These are phyloP conservation scores for Andrena trimmerana DNA, from an alignment of 2,888 invertebrate genomes.

Conservation along the genomic window DNA sequence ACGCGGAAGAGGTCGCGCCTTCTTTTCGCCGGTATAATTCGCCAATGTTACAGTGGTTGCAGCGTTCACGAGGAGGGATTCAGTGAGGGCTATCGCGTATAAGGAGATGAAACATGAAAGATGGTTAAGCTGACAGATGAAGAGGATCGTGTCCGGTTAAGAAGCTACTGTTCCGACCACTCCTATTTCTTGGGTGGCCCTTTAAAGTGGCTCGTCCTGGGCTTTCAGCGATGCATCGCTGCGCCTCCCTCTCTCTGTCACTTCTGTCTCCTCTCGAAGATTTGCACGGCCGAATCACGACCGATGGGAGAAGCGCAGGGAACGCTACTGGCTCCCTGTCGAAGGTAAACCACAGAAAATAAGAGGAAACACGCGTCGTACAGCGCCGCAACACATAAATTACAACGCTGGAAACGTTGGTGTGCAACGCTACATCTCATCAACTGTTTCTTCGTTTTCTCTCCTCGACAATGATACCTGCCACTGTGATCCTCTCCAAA, in stretches of 20 bases:
- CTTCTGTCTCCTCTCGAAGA: neutral
- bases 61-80: slow-evolving; percentile 46
- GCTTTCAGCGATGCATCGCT: slow-evolving; percentile 61
- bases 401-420: slow-evolving; percentile 6
- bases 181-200: slow-evolving; percentile 76
- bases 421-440: neutral
- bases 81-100: slow-evolving; percentile 61
- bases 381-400: neutral
- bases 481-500: neutral
- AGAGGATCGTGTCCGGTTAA: slow-evolving; percentile 75
- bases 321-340: neutral
- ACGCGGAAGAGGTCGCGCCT: slow-evolving; percentile 47
- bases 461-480: neutral
- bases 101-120: slow-evolving; percentile 80
- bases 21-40: slow-evolving; percentile 48
- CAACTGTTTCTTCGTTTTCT: neutral
- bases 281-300: slow-evolving; percentile 41
- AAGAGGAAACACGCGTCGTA: neutral
- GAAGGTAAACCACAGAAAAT: neutral
- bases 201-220: slow-evolving; percentile 63
- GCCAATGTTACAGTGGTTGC: slow-evolving; percentile 36
- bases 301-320: slow-evolving; percentile 6
- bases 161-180: slow-evolving; percentile 76
- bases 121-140: slow-evolving; percentile 79
- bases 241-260: neutral